Evolutionary conservation across 2,888 invertebrate genomes (phyloP).

Genomic region (Copidosoma aretas): DNA sequence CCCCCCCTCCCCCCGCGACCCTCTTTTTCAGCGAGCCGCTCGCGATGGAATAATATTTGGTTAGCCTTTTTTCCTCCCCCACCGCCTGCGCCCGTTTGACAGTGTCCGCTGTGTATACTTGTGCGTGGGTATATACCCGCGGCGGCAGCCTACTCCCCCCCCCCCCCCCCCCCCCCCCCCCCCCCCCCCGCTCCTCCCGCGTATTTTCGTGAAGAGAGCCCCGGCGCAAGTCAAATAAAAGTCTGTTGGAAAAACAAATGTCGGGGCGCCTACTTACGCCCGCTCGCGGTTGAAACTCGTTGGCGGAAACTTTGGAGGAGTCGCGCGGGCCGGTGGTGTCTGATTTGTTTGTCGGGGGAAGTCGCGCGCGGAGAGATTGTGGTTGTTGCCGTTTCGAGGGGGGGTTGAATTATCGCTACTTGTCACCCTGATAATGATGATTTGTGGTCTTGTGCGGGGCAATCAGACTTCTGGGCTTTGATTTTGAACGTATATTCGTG

Average conservation of each 20-base stretch:
- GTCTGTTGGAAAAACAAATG: constrained; percentile 40
- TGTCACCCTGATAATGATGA: no score
- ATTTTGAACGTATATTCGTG: no score
- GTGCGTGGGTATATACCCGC: no score
- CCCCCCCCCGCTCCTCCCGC: not conserved
- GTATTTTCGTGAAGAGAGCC: constrained; percentile 28
- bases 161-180: not conserved
- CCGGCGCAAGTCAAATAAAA: constrained; percentile 40
- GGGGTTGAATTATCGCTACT: no score
- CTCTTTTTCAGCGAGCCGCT: constrained; percentile 35
- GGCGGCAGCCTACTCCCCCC: constrained; percentile 33
- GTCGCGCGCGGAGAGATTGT: no score
- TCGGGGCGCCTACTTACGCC: constrained; percentile 36
- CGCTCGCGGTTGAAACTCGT: no score
- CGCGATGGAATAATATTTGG: constrained; percentile 41
- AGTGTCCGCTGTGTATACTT: constrained; percentile 26
- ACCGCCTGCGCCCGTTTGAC: not conserved
- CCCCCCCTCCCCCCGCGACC: not conserved
- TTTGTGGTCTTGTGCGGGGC: no score
- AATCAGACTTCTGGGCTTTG: no score
- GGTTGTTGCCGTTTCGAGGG: no score
- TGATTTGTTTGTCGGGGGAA: no score
- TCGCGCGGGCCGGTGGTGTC: no score
- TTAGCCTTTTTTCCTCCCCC: constrained; percentile 31
- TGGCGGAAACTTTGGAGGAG: constrained; percentile 39